These are phyloP conservation scores for Dryoscopus gambensis DNA, from an alignment of 2,113 vertebrate genomes.

Conservation along the genomic window DNA sequence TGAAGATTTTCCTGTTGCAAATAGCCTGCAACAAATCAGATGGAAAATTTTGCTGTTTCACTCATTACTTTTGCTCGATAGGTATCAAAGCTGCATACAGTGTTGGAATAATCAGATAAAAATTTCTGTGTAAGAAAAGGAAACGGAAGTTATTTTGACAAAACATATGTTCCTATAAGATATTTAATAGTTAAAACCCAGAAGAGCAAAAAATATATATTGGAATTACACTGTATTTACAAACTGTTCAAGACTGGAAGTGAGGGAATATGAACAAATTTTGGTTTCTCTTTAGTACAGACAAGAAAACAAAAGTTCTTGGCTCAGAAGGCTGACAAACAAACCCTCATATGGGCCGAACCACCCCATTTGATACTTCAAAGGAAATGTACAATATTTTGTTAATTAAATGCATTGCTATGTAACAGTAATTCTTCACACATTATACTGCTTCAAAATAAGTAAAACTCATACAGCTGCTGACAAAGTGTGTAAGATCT, in stretches of 20 bases:
- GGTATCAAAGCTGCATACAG: background rate
- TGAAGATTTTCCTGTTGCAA: constrained; percentile 93
- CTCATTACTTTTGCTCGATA: background rate
- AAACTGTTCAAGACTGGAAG: background rate
- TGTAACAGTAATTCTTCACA: background rate
- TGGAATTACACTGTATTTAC: background rate
- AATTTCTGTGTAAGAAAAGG: background rate
- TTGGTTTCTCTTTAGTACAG: background rate
- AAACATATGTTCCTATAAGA: background rate
- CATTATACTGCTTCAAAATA: background rate
- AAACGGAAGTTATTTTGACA: background rate
- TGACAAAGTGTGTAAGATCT: background rate
- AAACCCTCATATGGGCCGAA: background rate
- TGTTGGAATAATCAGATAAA: background rate
- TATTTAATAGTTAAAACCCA: background rate
- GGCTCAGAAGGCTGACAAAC: background rate
- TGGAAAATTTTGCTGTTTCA: background rate
- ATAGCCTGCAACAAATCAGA: constrained; percentile 81
- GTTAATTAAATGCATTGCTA: background rate
- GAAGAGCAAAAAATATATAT: background rate
- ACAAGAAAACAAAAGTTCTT: background rate
- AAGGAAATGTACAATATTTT: background rate
- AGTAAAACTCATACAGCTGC: background rate
- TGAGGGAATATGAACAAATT: background rate
- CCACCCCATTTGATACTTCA: background rate